These are phyloP conservation scores for Delia radicum DNA, from an alignment of 1,140 invertebrate genomes.

Conservation along the genomic window DNA sequence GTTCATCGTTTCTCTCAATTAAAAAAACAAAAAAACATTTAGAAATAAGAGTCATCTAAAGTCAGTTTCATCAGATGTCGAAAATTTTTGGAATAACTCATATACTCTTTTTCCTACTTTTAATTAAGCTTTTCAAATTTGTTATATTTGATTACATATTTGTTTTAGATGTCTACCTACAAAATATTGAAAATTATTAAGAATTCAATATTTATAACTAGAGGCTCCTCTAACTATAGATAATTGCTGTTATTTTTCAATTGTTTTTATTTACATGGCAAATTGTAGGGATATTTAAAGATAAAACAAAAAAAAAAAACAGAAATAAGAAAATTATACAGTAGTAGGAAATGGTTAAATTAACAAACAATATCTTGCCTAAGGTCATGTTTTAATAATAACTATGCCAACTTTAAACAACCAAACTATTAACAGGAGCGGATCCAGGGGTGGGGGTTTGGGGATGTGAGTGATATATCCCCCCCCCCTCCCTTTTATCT, in stretches of 20 bases:
- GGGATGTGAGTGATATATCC: background rate
- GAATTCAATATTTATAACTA: background rate
- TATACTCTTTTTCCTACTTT: no score
- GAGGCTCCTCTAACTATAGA: background rate
- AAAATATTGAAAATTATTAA: background rate
- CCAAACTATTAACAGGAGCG: background rate
- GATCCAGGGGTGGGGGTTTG: no score
- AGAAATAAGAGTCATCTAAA: no score
- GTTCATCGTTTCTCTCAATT: no score
- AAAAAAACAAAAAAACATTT: no score
- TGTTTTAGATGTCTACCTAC: background rate
- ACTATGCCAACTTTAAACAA: background rate
- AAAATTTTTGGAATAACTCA: no score
- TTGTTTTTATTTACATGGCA: background rate
- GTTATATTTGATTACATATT: background rate
- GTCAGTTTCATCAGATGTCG: no score
- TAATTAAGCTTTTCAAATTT: no score
- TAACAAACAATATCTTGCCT: background rate
- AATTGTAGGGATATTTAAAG: background rate
- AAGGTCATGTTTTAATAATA: background rate
- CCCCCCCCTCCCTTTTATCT: no score
- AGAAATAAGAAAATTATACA: background rate
- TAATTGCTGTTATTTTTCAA: background rate
- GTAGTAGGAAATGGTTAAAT: background rate
- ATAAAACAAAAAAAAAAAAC: background rate